phyloP scores from a whole-genome alignment of 2,113 vertebrate genomes.

The Platysteira castanea region DNA sequence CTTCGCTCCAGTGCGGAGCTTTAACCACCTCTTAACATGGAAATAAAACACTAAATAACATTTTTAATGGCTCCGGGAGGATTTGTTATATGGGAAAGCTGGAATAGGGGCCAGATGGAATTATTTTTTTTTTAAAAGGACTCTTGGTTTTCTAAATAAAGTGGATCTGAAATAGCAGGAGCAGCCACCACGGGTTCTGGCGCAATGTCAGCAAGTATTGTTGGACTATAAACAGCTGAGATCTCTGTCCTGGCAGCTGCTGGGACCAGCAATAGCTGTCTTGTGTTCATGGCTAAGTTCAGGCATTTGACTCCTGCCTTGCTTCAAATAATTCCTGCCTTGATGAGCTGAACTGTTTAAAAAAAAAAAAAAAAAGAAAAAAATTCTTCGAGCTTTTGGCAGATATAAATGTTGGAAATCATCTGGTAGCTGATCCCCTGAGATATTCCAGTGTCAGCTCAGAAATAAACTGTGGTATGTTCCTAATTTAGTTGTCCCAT shows the following conservation, averaged over 20 bases:
- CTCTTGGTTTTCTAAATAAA: neutral
- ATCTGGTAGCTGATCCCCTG: slow-evolving; percentile 26
- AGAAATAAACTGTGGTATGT: slow-evolving; percentile 44
- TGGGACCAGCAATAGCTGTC: neutral
- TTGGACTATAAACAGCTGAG: slow-evolving; percentile 14
- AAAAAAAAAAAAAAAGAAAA: neutral
- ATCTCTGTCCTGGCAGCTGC: slow-evolving; percentile 40
- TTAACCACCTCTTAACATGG: neutral
- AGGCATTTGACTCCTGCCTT: neutral
- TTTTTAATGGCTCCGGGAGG: neutral
- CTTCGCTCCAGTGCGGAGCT: neutral
- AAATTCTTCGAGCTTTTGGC: neutral
- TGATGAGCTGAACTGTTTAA: neutral
- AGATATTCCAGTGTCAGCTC: slow-evolving; percentile 36
- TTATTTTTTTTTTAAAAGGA: neutral
- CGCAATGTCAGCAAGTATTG: neutral
- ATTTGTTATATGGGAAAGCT: neutral
- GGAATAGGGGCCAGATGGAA: neutral
- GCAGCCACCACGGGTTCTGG: neutral
- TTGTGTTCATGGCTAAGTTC: neutral
- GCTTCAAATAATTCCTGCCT: neutral
- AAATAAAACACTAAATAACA: neutral
- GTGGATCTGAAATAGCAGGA: neutral
- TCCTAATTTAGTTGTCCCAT: slow-evolving; percentile 54
- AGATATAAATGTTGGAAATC: neutral